A percentile compares a stretch with the other conserved stretches of the same genome.
Conservation (phyloP, 35 echinoderm and acorn worm genomes). For the Lytechinus pictus region DNA sequence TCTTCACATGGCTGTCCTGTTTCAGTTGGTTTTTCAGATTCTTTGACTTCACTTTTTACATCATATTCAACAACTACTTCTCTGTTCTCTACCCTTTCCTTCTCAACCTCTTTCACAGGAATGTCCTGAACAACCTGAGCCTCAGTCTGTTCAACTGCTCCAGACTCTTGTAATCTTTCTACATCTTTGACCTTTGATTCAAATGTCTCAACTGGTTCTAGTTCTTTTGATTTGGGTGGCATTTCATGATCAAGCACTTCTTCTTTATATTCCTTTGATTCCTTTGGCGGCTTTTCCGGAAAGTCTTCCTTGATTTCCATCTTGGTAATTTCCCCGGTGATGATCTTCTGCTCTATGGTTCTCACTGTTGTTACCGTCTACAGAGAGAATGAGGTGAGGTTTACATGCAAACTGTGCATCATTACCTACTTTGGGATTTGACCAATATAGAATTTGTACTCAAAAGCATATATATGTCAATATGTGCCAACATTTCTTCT, state of each 20-base stretch:
- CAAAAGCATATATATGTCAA: not conserved
- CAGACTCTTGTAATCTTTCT: not conserved
- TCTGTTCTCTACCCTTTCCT: not conserved
- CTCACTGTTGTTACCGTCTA: constrained; percentile 40
- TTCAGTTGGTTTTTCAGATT: not conserved
- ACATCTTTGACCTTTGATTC: not conserved
- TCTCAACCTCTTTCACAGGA: not conserved
- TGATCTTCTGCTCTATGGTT: constrained; percentile 35
- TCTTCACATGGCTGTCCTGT: not conserved
- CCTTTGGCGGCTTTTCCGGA: not conserved
- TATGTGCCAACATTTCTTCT: not conserved
- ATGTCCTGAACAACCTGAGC: not conserved
- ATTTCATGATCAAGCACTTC: not conserved
- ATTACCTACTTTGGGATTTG: not conserved
- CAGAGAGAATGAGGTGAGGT: not conserved
- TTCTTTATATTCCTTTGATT: not conserved
- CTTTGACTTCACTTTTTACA: not conserved
- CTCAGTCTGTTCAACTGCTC: not conserved
- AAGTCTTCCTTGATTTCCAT: not conserved
- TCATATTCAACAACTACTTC: not conserved
- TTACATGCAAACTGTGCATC: not conserved
- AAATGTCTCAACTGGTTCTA: not conserved
- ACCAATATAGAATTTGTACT: not conserved
- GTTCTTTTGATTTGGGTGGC: not conserved
- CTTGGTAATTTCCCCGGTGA: not conserved